phyloP scores from a whole-genome alignment of 2,888 invertebrate species.

The Philhelius pedissequus region DNA sequence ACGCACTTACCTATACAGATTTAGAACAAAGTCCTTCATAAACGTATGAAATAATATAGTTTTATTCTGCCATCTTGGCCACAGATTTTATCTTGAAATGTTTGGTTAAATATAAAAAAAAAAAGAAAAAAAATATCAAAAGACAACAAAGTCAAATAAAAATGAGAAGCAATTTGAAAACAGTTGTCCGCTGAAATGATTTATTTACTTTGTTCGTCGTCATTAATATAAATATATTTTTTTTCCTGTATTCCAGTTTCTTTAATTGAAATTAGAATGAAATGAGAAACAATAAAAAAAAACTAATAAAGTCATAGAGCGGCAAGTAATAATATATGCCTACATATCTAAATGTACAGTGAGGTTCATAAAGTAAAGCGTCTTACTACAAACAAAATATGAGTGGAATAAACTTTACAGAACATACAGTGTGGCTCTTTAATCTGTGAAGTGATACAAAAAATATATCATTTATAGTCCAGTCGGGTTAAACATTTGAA shows the following conservation, averaged over 20 bases:
- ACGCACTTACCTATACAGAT: neutral
- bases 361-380: neutral
- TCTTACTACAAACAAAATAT: no score
- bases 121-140: neutral
- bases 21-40: neutral
- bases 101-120: neutral
- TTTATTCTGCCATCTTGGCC: neutral
- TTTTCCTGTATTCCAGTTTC: neutral
- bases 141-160: no score
- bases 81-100: neutral
- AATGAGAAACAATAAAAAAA: neutral
- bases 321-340: no score
- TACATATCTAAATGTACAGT: no score
- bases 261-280: neutral
- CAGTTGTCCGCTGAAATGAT: neutral
- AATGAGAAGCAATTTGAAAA: neutral
- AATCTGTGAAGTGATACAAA: no score
- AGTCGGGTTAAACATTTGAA: no score
- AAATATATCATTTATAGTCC: no score
- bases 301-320: neutral
- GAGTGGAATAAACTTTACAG: no score
- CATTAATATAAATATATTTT: neutral
- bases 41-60: no score
- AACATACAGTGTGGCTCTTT: no score
- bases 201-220: neutral